phyloP scores from a whole-genome alignment of 2,888 invertebrate genomes.

The Artemia sinica region DNA sequence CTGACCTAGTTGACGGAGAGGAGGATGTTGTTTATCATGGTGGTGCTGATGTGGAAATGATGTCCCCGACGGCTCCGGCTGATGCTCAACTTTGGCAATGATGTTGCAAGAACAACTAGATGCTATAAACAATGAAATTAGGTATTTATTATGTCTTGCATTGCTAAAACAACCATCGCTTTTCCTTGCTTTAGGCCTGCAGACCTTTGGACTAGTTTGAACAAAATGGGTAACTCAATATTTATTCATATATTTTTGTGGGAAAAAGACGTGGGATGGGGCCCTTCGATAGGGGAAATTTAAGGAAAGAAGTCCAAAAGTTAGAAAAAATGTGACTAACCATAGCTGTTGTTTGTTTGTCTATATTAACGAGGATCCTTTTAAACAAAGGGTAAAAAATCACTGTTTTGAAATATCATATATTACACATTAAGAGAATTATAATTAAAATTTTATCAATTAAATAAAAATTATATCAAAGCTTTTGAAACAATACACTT shows the following conservation, averaged over 20 bases:
- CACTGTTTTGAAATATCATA: too few species aligned
- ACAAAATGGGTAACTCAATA: not conserved
- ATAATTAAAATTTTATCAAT: too few species aligned
- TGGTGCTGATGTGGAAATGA: slow-evolving; percentile 23
- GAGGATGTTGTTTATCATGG: slow-evolving; percentile 18
- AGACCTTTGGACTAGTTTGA: not conserved
- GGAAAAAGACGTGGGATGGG: not conserved
- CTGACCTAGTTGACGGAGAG: slow-evolving; percentile 20
- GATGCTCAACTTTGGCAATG: slow-evolving; percentile 95
- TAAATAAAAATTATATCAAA: too few species aligned
- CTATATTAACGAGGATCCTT: too few species aligned
- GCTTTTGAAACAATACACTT: too few species aligned
- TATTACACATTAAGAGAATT: too few species aligned
- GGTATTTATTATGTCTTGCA: slow-evolving; percentile 31
- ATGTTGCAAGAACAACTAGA: slow-evolving; percentile 98
- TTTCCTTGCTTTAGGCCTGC: not conserved
- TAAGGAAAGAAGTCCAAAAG: too few species aligned
- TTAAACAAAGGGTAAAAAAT: too few species aligned
- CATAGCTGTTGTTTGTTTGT: too few species aligned
- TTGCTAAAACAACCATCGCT: not conserved
- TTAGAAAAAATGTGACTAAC: too few species aligned
- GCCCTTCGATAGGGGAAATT: too few species aligned
- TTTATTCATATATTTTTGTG: not conserved
- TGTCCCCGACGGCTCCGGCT: slow-evolving; percentile 48
- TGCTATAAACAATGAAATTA: slow-evolving; percentile 98